phyloP scores from a whole-genome alignment of 1,140 invertebrate genomes.

The Eumaeus atala region DNA sequence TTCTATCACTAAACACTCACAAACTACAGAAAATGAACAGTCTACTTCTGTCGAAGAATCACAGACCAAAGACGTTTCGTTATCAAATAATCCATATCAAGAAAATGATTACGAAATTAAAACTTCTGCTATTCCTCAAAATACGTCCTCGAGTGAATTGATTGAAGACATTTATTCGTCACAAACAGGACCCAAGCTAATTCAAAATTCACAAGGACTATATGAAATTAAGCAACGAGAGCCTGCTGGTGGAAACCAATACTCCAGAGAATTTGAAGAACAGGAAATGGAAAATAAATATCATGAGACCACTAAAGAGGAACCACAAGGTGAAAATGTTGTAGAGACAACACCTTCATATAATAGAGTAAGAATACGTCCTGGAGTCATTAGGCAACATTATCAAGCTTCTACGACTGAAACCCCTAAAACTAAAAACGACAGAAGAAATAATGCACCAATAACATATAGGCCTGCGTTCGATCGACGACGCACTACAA shows the following conservation, averaged over 20 bases:
- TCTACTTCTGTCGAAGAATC: slow-evolving; percentile 22
- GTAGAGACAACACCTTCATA: slow-evolving; percentile 64
- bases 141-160: no score
- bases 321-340: slow-evolving; percentile 45
- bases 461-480: slow-evolving; percentile 68
- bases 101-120: slow-evolving; percentile 41
- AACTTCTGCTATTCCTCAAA: slow-evolving; percentile 35
- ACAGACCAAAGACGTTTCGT: slow-evolving; percentile 24
- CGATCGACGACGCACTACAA: slow-evolving; percentile 63
- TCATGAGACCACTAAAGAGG: slow-evolving; percentile 31
- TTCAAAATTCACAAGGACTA: slow-evolving; percentile 1
- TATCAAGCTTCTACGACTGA: slow-evolving; percentile 51
- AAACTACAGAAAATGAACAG: slow-evolving; percentile 20
- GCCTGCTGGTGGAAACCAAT: slow-evolving; percentile 21
- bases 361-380: slow-evolving; percentile 59
- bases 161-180: slow-evolving; percentile 36
- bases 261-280: slow-evolving; percentile 33
- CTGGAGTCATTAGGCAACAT: slow-evolving; percentile 57
- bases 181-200: slow-evolving; percentile 30
- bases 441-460: slow-evolving; percentile 45
- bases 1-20: slow-evolving; percentile 40
- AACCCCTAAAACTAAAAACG: slow-evolving; percentile 39
- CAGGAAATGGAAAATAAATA: slow-evolving; percentile 24
- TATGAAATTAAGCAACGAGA: slow-evolving; percentile 7
- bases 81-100: slow-evolving; percentile 7